Conservation (phyloP, 2,113 vertebrate species). For the Melospiza georgiana region DNA sequence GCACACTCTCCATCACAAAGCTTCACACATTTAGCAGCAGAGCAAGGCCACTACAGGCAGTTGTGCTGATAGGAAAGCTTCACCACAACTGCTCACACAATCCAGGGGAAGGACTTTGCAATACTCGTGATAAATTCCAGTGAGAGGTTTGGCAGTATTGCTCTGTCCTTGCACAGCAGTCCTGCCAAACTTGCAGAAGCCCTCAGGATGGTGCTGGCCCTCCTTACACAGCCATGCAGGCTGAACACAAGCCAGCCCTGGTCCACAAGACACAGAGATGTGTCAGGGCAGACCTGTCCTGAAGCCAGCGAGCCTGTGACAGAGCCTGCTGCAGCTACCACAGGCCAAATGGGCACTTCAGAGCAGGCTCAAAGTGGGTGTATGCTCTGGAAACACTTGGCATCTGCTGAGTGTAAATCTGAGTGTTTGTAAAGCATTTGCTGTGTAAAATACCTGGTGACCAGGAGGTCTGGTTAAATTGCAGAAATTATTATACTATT, state of each 20-base stretch:
- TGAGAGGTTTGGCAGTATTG: background rate
- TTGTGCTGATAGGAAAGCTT: background rate
- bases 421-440: background rate
- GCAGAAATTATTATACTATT: background rate
- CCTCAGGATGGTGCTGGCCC: background rate
- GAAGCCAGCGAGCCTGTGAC: background rate
- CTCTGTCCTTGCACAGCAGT: background rate
- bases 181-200: background rate
- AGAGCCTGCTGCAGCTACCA: background rate
- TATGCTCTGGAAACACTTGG: background rate
- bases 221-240: background rate
- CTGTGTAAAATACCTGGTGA: background rate
- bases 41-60: background rate
- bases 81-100: background rate
- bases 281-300: accelerated
- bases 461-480: background rate
- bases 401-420: background rate
- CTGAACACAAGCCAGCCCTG: background rate
- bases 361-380: background rate
- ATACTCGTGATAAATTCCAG: background rate
- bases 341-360: background rate
- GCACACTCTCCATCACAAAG: background rate
- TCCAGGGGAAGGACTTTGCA: background rate
- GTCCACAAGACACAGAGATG: background rate
- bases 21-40: background rate